A percentile compares a stretch with the other conserved stretches of the same genome.
These are phyloP conservation scores for Grallaria varia DNA, from an alignment of 2,113 vertebrate genomes.

Conservation along the genomic window DNA sequence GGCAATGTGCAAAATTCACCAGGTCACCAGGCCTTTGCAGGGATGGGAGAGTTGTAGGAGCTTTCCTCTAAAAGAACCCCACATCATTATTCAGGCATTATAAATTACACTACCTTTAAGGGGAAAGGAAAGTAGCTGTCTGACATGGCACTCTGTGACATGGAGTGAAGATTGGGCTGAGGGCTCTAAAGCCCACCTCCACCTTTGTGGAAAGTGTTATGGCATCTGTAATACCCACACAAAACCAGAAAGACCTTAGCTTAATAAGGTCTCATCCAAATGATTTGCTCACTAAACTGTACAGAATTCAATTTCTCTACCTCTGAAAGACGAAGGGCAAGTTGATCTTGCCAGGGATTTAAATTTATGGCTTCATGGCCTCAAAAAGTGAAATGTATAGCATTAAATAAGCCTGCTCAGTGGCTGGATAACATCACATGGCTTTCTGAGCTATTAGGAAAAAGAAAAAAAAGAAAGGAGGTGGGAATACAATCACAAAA, in stretches of 20 bases:
- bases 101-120: neutral
- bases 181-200: neutral
- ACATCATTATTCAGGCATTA: neutral
- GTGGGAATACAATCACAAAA: neutral
- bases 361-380: neutral
- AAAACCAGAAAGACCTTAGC: neutral
- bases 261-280: slow-evolving; percentile 39
- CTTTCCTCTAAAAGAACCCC: neutral
- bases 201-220: neutral
- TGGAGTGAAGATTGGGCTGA: neutral
- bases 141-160: neutral
- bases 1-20: neutral
- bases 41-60: neutral
- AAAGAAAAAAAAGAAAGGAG: neutral
- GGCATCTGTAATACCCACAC: neutral
- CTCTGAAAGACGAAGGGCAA: slow-evolving; percentile 11
- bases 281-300: neutral
- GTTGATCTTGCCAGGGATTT: neutral
- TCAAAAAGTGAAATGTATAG: neutral
- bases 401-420: neutral
- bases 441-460: neutral
- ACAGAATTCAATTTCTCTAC: slow-evolving; percentile 21
- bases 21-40: neutral
- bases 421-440: neutral
- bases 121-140: neutral